Base-by-base conservation (phyloP, 2,888 invertebrate genomes). In the Ephialtes manifestator region DNA sequence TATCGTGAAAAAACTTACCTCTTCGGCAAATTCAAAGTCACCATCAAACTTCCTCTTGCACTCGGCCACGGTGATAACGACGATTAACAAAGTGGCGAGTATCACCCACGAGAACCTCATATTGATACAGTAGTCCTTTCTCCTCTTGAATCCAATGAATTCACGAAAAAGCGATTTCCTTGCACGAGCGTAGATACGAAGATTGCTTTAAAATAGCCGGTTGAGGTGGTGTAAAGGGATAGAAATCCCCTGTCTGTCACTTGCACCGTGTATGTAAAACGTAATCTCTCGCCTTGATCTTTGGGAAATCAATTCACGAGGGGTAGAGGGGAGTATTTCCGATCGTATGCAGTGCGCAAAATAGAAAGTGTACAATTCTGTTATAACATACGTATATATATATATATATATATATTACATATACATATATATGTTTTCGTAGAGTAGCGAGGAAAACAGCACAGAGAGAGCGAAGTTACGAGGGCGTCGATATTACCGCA, bases 21-120 rank as follows among this genome's bases (percentile, higher is more conserved):
- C 97, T 94, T 97, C 97, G 92, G 96, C 97, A 93, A 97, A 97
- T 93, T 97, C 97, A 93, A 97, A 97, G 94, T 97, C 97, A 84
- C 96, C 97, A 93, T 97, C 96, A 93, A 96, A 96, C 94, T 97
- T 97, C 93, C 96, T 95, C 95, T 96, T 96, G 94, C 96, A 95
- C 90, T 95, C 95, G 72, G 95, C 95, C 85, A 95, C 95, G 88
- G 92, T 92, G 86, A 94, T 89, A 79, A 91, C 90, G 84, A 92
- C 93, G 88, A 94, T 91, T 83, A 94, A 89, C 88, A 92, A 90
- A 89, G 95, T 90, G 88, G 94, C 91, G 85, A 95, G 91, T 89
- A 95, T 89, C 91, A 95, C 92, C 93, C 95, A 94, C 91, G 94
- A 91, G 89, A 94, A 91, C 91, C 93, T 94, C 95, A 95, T 95